phyloP scores from a whole-genome alignment of 2,888 invertebrate species.

The Uloborus plumipes region DNA sequence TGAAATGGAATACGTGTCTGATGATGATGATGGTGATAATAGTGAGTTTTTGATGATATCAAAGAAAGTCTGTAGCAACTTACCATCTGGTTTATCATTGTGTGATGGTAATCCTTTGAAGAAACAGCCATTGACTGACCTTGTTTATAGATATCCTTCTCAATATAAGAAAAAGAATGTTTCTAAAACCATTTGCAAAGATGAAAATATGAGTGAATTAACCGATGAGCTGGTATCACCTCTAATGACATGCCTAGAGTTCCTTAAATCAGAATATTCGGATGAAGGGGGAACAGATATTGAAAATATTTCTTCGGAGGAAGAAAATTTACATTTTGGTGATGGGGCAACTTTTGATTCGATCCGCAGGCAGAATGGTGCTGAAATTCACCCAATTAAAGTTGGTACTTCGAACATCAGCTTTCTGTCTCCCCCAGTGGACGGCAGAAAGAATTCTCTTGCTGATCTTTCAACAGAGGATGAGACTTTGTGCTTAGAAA shows the following conservation, averaged over 20 bases:
- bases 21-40: slow-evolving; percentile 9
- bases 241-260: slow-evolving; percentile 51
- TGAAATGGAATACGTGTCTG: slow-evolving; percentile 40
- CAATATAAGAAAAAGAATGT: neutral
- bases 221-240: neutral
- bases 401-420: neutral
- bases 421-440: neutral
- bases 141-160: too few relatives aligned
- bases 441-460: slow-evolving; percentile 20
- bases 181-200: slow-evolving; percentile 3
- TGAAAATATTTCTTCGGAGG: slow-evolving; percentile 31
- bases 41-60: neutral
- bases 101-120: too few relatives aligned
- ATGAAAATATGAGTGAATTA: neutral
- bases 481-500: slow-evolving; percentile 11
- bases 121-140: too few relatives aligned
- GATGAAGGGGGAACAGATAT: slow-evolving; percentile 42
- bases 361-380: neutral
- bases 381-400: neutral
- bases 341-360: neutral
- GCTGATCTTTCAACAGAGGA: slow-evolving; percentile 29
- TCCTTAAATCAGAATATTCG: slow-evolving; percentile 30
- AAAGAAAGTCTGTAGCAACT: neutral
- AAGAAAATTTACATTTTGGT: neutral
- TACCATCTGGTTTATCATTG: slow-evolving; percentile 32